phyloP scores from a whole-genome alignment of 2,888 invertebrate species.

The Phyllotreta cruciferae region DNA sequence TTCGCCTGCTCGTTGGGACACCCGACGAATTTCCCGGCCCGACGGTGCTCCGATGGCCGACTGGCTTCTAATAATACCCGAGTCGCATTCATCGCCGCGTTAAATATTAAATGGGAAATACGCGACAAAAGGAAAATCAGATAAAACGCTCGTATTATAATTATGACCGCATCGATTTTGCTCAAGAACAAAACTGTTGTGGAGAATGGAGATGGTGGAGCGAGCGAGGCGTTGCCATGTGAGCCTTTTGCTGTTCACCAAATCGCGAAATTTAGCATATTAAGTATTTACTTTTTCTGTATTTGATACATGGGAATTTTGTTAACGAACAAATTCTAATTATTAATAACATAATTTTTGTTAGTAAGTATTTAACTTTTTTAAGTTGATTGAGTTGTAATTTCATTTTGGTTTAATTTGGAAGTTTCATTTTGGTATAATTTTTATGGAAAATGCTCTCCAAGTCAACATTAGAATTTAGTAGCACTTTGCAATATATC shows the following conservation, averaged over 20 bases:
- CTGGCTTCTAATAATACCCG: conserved; percentile 24
- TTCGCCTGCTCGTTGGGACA: no score
- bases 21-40: conserved; percentile 2
- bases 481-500: no score
- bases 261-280: not conserved
- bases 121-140: conserved; percentile 29
- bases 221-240: no score
- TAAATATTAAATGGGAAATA: conserved; percentile 26
- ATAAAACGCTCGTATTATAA: conserved; percentile 23
- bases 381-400: no score
- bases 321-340: not conserved
- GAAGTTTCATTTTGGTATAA: no score
- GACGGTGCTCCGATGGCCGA: conserved; percentile 8
- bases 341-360: not conserved
- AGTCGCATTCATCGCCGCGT: conserved; percentile 27
- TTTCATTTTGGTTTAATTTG: no score
- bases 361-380: no score
- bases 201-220: not conserved
- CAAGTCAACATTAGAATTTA: no score
- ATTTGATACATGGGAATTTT: not conserved
- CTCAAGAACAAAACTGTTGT: conserved; percentile 29
- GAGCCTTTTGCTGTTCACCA: no score
- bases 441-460: no score
- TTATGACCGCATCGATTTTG: conserved; percentile 28
- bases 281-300: not conserved